Conservation (phyloP, 1,140 invertebrate species). For the Procambarus clarkii region DNA sequence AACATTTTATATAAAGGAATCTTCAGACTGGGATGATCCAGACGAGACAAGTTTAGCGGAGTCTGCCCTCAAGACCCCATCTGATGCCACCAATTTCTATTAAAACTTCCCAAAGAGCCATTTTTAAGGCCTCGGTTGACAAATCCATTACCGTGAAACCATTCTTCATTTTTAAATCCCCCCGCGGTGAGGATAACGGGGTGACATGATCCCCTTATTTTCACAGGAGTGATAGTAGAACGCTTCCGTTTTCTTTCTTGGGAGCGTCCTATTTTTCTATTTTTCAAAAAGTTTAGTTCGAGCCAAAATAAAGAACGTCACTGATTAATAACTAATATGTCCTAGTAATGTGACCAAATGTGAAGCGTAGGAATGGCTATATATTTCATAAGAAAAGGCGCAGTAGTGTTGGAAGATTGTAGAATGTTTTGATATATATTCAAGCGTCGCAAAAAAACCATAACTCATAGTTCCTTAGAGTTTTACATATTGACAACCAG, state of each 20-base stretch:
- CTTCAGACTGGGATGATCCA: neutral
- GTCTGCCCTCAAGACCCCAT: neutral
- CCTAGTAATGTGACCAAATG: no score
- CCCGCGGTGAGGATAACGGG: slow-evolving; percentile 64
- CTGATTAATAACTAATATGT: no score
- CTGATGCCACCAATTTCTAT: slow-evolving; percentile 63
- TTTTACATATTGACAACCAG: slow-evolving; percentile 32
- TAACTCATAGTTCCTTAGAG: slow-evolving; percentile 13
- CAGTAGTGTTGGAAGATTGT: no score
- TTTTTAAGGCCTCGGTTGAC: slow-evolving; percentile 67
- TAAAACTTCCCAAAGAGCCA: slow-evolving; percentile 69
- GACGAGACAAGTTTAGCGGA: neutral
- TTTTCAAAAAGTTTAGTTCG: neutral
- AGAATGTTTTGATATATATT: neutral
- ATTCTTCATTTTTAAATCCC: slow-evolving; percentile 58
- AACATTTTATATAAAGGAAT: no score
- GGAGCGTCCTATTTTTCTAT: neutral
- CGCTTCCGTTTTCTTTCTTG: neutral
- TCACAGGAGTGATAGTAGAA: slow-evolving; percentile 29
- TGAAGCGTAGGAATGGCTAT: no score
- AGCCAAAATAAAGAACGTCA: no score
- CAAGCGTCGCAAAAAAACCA: neutral
- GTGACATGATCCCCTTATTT: slow-evolving; percentile 70
- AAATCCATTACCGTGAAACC: slow-evolving; percentile 65
- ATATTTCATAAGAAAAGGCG: neutral